Percentiles rank a stretch among this genome's conserved stretches.
Evolutionary conservation across 2,797 vertebrate genomes (phyloP).

Genomic region (Apogon hyalosoma): DNA sequence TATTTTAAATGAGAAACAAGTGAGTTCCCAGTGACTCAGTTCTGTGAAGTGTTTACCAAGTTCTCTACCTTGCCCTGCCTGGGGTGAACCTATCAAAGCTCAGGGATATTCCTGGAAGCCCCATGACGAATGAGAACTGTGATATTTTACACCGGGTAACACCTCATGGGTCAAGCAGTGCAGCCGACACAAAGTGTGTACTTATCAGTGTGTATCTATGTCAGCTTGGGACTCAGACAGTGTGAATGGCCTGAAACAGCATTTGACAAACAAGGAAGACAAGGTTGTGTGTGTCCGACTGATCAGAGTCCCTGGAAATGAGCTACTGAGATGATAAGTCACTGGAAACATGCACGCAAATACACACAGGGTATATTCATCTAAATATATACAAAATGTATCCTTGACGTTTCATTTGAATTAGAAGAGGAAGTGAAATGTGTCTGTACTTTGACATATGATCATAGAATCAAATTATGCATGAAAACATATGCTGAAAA

Average conservation of each 20-base stretch:
- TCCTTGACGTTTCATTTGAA: no score
- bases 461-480: no score
- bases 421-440: no score
- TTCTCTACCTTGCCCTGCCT: constrained; percentile 4
- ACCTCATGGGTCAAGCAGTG: constrained; percentile 66
- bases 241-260: constrained; percentile 65
- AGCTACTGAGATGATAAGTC: constrained; percentile 61
- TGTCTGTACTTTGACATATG: no score
- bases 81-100: constrained; percentile 21
- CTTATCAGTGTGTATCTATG: constrained; percentile 47
- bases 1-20: not conserved
- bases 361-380: not conserved
- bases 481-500: no score
- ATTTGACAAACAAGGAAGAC: constrained; percentile 79
- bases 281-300: constrained; percentile 73
- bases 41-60: constrained; percentile 64
- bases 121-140: constrained; percentile 48
- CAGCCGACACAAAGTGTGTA: constrained; percentile 47
- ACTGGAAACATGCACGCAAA: constrained; percentile 42
- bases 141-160: constrained; percentile 62
- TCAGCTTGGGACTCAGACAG: constrained; percentile 54
- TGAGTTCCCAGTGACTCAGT: constrained; percentile 26
- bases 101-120: constrained; percentile 65
- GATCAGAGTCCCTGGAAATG: constrained; percentile 69
- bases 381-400: not conserved